Evolutionary conservation across 2,888 invertebrate genomes (phyloP), one percentile per base, ranked within the genome.

Genomic region (Meghimatium bilineatum): DNA sequence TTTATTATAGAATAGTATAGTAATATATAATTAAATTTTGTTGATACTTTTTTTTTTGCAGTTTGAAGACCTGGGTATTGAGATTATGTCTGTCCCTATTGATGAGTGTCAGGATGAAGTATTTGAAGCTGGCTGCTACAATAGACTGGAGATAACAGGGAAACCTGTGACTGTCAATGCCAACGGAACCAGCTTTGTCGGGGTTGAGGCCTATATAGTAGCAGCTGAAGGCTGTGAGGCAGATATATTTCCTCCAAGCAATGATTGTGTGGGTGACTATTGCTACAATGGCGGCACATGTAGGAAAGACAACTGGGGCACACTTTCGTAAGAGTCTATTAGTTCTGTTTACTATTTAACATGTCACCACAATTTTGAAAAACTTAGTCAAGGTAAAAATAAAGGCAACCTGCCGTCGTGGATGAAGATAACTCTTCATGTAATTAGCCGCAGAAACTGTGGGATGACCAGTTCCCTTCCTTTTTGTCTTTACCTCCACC

Each of bases 211-310:
- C 0, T 97, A 97, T 93, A 97, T 98, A 0, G 95, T 97, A 87
- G 97, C 98, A 0, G 97, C 97, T 92, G 99, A 90, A 80, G 88
- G 87, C 10, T 92, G 91, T 88, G 85, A 86, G 44, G 91, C 91
- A 1, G 86, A 86, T 29, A 84, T 98, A 93, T 99, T 98, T 94
- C 96, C 96, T 86, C 97, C 85, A 5, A 97, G 92, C 96, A 96
- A 81, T 97, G 97, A 94, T 96, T 99, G 99, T 86, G 87, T 87
- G 0, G 89, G 91, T 0, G 89, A 89, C 69, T 92, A 90, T 23
- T 99, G 99, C 93, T 97, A 97, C 92, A 99, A 99, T 94, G 98
- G 98, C 38, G 99, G 99, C 10, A 96, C 98, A 49, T 99, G 99
- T 94, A 96, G 97, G 86, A 89, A 91, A 78, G 89, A 91, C 85